Percentiles rank a stretch among this genome's conserved stretches.
Evolutionary conservation across 2,888 invertebrate species (phyloP).

Genomic region (Aphodius sticticus): DNA sequence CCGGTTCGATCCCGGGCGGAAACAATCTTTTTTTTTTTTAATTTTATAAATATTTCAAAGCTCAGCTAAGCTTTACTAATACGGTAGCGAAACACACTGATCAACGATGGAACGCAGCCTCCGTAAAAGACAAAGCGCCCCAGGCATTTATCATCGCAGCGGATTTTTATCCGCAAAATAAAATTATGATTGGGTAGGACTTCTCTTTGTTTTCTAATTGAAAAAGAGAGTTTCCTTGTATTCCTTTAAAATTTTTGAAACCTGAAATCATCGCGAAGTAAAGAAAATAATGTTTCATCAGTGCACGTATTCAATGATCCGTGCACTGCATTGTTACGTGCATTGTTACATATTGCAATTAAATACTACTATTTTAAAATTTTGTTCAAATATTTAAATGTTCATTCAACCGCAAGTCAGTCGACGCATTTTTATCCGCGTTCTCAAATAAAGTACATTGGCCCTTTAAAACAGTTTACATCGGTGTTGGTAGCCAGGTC

Average conservation of each 20-base stretch:
- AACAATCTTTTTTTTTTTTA: slow-evolving; percentile 62
- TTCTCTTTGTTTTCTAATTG: too few species aligned
- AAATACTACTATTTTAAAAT: background rate
- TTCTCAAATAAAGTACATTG: background rate
- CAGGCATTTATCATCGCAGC: too few species aligned
- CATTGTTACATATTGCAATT: background rate
- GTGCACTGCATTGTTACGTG: too few species aligned
- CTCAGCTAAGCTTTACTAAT: too few species aligned
- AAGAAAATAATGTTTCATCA: too few species aligned
- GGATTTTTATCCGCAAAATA: too few species aligned
- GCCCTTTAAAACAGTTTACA: slow-evolving; percentile 4
- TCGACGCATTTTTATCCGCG: background rate
- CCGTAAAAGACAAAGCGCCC: too few species aligned
- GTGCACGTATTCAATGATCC: background rate
- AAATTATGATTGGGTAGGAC: too few species aligned
- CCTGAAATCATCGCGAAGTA: background rate
- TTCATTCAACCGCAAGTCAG: background rate
- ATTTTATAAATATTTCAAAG: background rate
- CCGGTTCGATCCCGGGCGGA: slow-evolving; percentile 90
- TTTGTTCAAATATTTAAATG: background rate
- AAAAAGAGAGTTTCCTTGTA: too few species aligned
- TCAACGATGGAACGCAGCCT: too few species aligned
- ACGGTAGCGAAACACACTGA: background rate
- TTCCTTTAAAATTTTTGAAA: background rate
- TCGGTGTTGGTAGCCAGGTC: slow-evolving; percentile 13